Conservation (phyloP, 1,140 invertebrate species). For the Diorhabda sublineata region DNA sequence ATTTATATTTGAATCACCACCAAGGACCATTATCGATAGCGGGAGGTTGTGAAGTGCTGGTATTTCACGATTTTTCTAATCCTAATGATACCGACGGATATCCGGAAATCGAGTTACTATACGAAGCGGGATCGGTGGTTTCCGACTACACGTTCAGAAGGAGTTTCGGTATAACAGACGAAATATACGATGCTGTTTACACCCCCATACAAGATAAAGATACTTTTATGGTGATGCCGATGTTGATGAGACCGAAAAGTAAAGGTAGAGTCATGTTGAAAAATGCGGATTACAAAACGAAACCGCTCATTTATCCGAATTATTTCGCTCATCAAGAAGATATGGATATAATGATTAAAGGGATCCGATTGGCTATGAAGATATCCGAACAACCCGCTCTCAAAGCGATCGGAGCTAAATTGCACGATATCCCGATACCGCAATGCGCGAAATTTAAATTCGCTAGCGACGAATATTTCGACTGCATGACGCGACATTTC, state of each 20-base stretch:
- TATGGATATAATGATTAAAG: slow-evolving; percentile 45
- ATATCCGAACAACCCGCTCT: slow-evolving; percentile 45
- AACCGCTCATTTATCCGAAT: slow-evolving; percentile 79
- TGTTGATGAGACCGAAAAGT: slow-evolving; percentile 67
- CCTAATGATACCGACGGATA: slow-evolving; percentile 58
- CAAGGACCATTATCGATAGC: slow-evolving; percentile 70
- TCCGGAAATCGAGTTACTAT: slow-evolving; percentile 72
- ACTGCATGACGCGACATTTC: slow-evolving; percentile 63
- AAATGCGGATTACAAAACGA: slow-evolving; percentile 64
- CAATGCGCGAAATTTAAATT: slow-evolving; percentile 65
- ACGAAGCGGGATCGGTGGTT: slow-evolving; percentile 51
- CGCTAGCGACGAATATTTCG: slow-evolving; percentile 77
- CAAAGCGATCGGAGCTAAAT: slow-evolving; percentile 41
- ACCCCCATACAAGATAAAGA: slow-evolving; percentile 40
- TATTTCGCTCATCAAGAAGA: slow-evolving; percentile 61
- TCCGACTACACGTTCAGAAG: slow-evolving; percentile 46
- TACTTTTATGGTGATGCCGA: slow-evolving; percentile 51
- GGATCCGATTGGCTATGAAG: slow-evolving; percentile 40
- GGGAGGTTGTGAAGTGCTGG: slow-evolving; percentile 68
- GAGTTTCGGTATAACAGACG: slow-evolving; percentile 45
- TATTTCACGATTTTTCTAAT: slow-evolving; percentile 45
- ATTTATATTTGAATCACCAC: slow-evolving; percentile 52
- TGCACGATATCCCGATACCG: slow-evolving; percentile 64
- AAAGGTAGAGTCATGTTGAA: slow-evolving; percentile 62
- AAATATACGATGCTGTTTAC: slow-evolving; percentile 45